A percentile compares a stretch with the other conserved stretches of the same genome.
These are phyloP conservation scores for Elgaria multicarinata DNA, from an alignment of 2,113 vertebrate genomes.

Conservation along the genomic window DNA sequence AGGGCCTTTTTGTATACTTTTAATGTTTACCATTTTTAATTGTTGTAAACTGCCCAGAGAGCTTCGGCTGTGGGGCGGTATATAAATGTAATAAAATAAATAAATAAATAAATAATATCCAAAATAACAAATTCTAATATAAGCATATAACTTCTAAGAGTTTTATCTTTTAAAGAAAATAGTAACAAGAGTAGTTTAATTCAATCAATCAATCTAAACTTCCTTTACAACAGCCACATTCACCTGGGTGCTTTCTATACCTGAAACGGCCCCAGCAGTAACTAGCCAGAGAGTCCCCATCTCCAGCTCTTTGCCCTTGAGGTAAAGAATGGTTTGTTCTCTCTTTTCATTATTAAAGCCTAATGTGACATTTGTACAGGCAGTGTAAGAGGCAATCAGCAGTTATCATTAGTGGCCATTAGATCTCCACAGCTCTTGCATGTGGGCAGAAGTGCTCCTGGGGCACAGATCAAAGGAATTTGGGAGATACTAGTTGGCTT, in stretches of 20 bases:
- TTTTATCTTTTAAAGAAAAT: slow-evolving; percentile 52
- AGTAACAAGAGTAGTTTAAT: slow-evolving; percentile 42
- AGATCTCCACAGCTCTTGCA: neutral
- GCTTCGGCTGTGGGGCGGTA: no score
- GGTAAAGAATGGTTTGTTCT: slow-evolving; percentile 47
- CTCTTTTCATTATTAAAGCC: slow-evolving; percentile 29
- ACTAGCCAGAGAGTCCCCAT: neutral
- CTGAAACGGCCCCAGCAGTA: slow-evolving; percentile 49
- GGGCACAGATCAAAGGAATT: neutral
- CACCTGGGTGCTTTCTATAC: slow-evolving; percentile 23
- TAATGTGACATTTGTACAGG: slow-evolving; percentile 44
- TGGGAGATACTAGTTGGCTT: slow-evolving; percentile 12
- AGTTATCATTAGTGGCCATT: neutral
- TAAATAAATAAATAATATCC: no score
- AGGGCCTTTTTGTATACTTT: no score
- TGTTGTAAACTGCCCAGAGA: no score
- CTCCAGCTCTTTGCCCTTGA: slow-evolving; percentile 52
- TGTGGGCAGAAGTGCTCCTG: neutral
- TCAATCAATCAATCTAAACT: slow-evolving; percentile 44
- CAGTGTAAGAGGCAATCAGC: slow-evolving; percentile 1
- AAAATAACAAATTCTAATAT: slow-evolving; percentile 54
- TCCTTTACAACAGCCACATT: slow-evolving; percentile 44
- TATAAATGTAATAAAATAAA: no score
- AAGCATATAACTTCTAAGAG: slow-evolving; percentile 43
- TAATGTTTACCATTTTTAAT: no score